Evolutionary conservation across 2,797 vertebrate species (phyloP).

Genomic region (Corythornis leucogaster): DNA sequence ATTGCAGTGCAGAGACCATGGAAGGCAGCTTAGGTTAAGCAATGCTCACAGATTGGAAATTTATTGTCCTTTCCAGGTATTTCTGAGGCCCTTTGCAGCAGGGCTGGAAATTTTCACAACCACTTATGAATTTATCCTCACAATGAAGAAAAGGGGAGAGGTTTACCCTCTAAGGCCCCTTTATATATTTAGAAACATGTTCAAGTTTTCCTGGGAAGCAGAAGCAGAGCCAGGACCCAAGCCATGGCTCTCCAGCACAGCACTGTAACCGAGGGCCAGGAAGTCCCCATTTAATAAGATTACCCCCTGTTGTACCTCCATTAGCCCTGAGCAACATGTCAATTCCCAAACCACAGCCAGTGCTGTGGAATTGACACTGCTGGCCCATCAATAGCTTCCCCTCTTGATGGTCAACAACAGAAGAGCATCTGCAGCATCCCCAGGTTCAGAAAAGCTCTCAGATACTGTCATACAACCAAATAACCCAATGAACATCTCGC

Average conservation of each 20-base stretch:
- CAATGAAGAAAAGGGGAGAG: background rate
- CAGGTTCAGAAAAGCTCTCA: background rate
- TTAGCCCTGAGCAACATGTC: background rate
- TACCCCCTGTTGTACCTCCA: background rate
- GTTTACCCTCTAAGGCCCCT: background rate
- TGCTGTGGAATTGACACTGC: background rate
- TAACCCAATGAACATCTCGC: background rate
- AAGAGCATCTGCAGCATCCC: background rate
- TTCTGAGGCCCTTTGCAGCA: slow-evolving; percentile 16
- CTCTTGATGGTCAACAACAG: background rate
- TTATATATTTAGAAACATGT: background rate
- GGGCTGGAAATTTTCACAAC: slow-evolving; percentile 42
- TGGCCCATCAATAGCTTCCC: fast-evolving
- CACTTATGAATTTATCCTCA: slow-evolving; percentile 19
- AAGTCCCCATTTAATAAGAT: background rate
- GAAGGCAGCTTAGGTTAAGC: slow-evolving; percentile 53
- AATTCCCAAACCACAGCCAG: background rate
- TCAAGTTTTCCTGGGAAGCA: background rate
- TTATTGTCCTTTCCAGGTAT: slow-evolving; percentile 52
- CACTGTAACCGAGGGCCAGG: background rate
- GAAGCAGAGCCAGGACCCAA: background rate
- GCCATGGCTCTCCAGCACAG: background rate
- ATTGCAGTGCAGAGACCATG: slow-evolving; percentile 21
- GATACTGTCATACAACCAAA: background rate
- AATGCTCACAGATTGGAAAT: slow-evolving; percentile 30